phyloP scores from a whole-genome alignment of 2,113 vertebrate genomes.

The Enhydra lutris region DNA sequence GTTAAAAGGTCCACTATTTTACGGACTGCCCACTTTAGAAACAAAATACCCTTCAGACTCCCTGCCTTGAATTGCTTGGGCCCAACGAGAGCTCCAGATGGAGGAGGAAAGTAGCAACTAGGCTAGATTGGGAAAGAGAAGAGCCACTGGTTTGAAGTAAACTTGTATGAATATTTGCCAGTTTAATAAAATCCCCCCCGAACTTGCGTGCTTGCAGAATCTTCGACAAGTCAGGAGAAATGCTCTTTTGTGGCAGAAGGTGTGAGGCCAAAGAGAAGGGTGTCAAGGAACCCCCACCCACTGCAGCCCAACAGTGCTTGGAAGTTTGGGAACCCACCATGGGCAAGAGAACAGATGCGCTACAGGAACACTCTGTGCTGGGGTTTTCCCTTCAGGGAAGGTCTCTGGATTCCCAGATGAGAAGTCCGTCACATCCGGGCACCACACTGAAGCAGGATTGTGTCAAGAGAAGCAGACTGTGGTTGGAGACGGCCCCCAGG shows the following conservation, averaged over 20 bases:
- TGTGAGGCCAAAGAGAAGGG: background rate
- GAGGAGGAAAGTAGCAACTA: constrained; percentile 17
- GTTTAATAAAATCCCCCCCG: constrained; percentile 4
- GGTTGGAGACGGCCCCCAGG: background rate
- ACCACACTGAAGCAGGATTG: background rate
- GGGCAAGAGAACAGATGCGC: fast-evolving
- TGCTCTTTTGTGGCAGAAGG: background rate
- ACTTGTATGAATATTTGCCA: constrained; percentile 49
- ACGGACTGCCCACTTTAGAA: constrained; percentile 74
- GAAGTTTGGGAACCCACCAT: fast-evolving
- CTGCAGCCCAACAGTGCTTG: background rate
- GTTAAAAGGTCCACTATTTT: constrained; percentile 72
- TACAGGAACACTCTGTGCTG: background rate
- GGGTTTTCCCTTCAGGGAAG: background rate
- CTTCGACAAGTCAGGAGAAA: background rate
- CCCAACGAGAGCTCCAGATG: constrained; percentile 46
- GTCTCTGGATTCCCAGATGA: background rate
- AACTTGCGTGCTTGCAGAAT: background rate
- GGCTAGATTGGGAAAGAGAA: background rate
- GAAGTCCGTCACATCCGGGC: background rate
- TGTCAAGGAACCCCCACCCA: fast-evolving
- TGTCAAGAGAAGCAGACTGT: background rate
- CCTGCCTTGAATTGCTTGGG: constrained; percentile 40
- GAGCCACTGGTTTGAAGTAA: constrained; percentile 53
- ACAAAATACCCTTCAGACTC: constrained; percentile 74